Percentiles rank a stretch among this genome's conserved stretches.
phyloP scores from a whole-genome alignment of 1,140 invertebrate genomes.

The Calephelis nemesis region DNA sequence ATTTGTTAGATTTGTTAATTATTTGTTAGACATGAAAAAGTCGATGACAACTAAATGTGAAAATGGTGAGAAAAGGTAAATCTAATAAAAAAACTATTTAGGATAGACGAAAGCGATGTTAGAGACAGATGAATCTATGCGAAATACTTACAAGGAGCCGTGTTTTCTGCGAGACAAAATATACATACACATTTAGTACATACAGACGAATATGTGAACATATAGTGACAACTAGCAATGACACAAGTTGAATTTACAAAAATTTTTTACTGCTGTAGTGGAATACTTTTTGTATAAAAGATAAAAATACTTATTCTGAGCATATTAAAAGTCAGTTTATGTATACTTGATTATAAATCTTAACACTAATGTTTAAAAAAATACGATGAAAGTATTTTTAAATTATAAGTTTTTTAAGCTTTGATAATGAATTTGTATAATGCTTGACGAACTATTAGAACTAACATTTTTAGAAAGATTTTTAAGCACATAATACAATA shows the following conservation, averaged over 20 bases:
- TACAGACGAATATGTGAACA: neutral
- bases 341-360: no score
- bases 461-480: no score
- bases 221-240: slow-evolving; percentile 19
- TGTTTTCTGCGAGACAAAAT: slow-evolving; percentile 73
- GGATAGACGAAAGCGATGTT: slow-evolving; percentile 10
- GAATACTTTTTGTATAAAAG: no score
- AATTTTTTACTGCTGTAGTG: no score
- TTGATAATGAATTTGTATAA: no score
- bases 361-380: neutral
- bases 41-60: neutral
- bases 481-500: no score
- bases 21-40: neutral
- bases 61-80: neutral
- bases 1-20: no score
- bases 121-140: slow-evolving; percentile 26
- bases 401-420: no score
- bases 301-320: no score
- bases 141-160: slow-evolving; percentile 72
- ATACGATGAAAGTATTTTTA: no score
- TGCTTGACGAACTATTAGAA: no score
- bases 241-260: neutral
- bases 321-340: no score
- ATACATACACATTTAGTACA: slow-evolving; percentile 34
- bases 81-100: neutral